Evolutionary conservation across 2,888 invertebrate species (phyloP), one percentile per base, ranked within the genome.

Genomic region (Drosophila mettleri): DNA sequence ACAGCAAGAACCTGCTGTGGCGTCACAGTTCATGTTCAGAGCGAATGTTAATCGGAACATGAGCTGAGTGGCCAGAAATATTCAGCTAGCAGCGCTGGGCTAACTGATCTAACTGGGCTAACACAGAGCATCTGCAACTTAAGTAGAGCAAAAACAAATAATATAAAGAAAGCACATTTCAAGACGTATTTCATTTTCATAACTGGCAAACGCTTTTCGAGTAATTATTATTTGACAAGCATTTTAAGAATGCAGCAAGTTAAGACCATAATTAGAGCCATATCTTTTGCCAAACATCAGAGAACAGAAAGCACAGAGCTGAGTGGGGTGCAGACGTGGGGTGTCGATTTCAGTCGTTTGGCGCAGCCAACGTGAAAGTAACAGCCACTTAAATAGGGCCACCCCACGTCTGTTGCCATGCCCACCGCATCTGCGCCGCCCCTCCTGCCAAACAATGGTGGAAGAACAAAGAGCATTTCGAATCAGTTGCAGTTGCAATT

Each of bases 401-500:
- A 31, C 34, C 53, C 10, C 49, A 31, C 34, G 49, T 6, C 18
- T 14, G 4, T 18, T 18, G 38, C 33, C 33, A 33, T 22, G 12
- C 43, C 41, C 16, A 14, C 20, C 29, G 14, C 29, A 22, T 38
- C 22, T 5, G 14, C 33, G n/a, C 29, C n/a, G 24, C 7, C 46
- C 39, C 8, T 10, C 14, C 34, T 54, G 48, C 49, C 34, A 66
- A 66, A 69, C 70, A 67, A 78, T 63, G 62, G 52, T 14, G 46
- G 60, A 39, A 65, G 68, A 76, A 70, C 74, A 70, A 67, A 66
- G 66, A 70, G 48, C 51, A 43, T 62, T 67, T 66, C 67, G 74
- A 86, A 86, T 83, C 81, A 80, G 81, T 85, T 86, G 85, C 85
- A 86, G 88, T 61, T 71, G 88, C 85, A 85, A 85, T 88, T 85